Conservation (phyloP, 2,797 vertebrate genomes). For the Steatocranus sp. region DNA sequence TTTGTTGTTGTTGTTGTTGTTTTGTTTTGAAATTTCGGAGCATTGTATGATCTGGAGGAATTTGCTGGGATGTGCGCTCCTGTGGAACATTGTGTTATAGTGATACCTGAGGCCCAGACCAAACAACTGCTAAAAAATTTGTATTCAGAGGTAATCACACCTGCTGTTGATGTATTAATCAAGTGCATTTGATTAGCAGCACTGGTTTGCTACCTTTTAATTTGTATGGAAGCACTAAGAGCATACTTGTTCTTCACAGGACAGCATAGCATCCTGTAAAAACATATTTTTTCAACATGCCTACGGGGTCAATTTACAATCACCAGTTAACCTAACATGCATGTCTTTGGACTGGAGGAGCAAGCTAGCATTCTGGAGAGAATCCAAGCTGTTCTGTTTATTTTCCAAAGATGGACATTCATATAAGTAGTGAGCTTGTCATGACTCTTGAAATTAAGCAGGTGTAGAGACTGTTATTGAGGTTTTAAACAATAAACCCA, state of each 20-base stretch:
- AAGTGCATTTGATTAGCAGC: neutral
- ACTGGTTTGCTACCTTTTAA: neutral
- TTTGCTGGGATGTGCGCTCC: neutral
- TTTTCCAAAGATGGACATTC: neutral
- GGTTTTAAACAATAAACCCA: neutral
- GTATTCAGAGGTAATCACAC: neutral
- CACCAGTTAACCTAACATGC: neutral
- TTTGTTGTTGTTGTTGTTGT: neutral
- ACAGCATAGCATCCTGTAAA: neutral
- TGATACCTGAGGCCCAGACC: neutral
- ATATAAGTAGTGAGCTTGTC: neutral
- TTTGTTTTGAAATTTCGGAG: neutral
- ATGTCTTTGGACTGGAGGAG: neutral
- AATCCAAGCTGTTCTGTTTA: neutral
- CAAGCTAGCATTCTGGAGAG: neutral
- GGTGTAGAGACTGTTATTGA: neutral
- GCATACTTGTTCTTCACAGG: neutral
- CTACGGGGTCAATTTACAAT: neutral
- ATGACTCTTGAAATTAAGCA: neutral
- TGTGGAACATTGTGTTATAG: neutral
- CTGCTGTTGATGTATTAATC: neutral
- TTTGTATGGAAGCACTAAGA: neutral
- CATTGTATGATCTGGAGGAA: neutral
- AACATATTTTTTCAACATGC: neutral
- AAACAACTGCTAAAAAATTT: neutral